Base-by-base conservation (phyloP, 2,113 vertebrate genomes). In the Haemorhous mexicanus region DNA sequence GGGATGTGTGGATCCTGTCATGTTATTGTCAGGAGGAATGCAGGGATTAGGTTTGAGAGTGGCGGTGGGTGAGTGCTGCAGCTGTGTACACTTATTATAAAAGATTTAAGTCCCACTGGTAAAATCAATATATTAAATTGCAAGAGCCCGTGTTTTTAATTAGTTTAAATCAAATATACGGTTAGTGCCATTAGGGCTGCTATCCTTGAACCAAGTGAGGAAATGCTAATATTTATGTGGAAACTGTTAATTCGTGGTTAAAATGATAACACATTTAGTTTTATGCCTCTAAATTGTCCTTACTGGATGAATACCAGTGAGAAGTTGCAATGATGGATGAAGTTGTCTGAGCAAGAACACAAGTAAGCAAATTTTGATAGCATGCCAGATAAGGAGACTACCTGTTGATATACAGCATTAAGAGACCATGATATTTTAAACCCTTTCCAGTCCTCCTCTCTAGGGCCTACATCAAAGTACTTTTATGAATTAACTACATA, bases 61-160 rank as follows among this genome's bases (percentile, higher is more conserved):
- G 94, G 95, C 1, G 66, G 94, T 90, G 97, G 96, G 97, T 61
- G 97, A 97, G 95, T 32, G n/a, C 75, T 70, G 84, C 97, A 98
- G 98, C 97, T 98, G 98, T 97, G 97, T 97, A 97, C 96, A 97
- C 97, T 97, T 97, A 96, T 97, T 98, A 95, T 95, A 97, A 95
- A 97, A 97, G 97, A 96, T 96, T 97, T 93, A 97, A 97, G 96
- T 98, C 98, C 97, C 97, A 97, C 97, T 97, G 97, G 97, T 97
- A 97, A 97, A 98, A 98, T 98, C 98, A 98, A 97, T 98, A 97
- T 97, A 97, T 98, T 98, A 97, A 97, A 92, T 98, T 98, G 97
- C 97, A 90, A 85, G 84, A 93, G 91, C 90, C 97, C 96, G 97
- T 98, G 97, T 69, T 98, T 98, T 98, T 98, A 98, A 98, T 98